Base-by-base conservation (phyloP, 2,113 vertebrate genomes). In the Clarias magur region DNA sequence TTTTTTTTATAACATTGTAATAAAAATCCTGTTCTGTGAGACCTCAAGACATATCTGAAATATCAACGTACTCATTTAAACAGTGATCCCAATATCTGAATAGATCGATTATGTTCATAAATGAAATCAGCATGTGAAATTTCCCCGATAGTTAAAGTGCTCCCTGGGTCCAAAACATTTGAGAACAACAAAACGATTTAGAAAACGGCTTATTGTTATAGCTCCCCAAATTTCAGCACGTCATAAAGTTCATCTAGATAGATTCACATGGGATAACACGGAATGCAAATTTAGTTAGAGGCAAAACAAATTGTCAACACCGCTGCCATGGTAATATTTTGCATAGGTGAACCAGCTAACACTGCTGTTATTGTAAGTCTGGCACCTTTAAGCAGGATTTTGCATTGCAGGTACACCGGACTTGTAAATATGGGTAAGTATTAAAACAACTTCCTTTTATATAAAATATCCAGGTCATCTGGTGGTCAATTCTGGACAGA, bases 271-370 rank as follows among this genome's bases (percentile, higher is more conserved):
- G 38, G 82, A 82, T 82, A 75, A 80, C 54, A 27, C 82, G 54
- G 15, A 53, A 88, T 88, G 87, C 82, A 90, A 90, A 90, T 90
- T 12, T 72, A 67, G 65, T 56, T 65, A 53, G 13, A 54, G 82
- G 62, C 82, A 76, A 88, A 90, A 87, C 87, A 88, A 87, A 87
- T 56, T 65, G 80, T 85, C 68, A 73, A 80, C 80, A 82, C 67
- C 56, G 85, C 65, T 80, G 57, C 30, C 48, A 12, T 59, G 82
- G 78, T 82, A 80, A 80, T 27, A n/a, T 19, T 89, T 90, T 89
- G 88, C 90, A 89, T 88, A 86, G 62, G 72, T 56, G 42, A 60
- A 75, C 25, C 70, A 72, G 62, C 72, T 57, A 67, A 59, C 79
- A 23, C 76, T 81, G 84, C 15, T 89, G 80, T 86, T 83, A 68